These are phyloP conservation scores for Cephus pulcher DNA, from an alignment of 2,888 invertebrate species.

Conservation along the genomic window DNA sequence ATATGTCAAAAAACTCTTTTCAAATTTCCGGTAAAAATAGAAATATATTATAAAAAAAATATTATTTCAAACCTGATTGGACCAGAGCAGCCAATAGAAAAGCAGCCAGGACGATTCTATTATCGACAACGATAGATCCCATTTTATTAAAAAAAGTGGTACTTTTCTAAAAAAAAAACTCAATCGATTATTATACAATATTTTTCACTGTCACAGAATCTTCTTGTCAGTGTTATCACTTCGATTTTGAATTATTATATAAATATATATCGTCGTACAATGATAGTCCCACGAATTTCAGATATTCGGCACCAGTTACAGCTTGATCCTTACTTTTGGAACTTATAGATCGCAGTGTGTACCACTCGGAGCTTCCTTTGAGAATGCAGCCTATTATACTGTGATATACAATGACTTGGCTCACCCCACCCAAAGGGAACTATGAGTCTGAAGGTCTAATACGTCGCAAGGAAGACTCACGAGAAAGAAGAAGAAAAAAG, in stretches of 20 bases:
- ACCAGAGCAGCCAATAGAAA: not conserved
- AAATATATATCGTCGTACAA: not conserved
- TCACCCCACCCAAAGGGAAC: not conserved
- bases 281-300: not conserved
- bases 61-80: not conserved
- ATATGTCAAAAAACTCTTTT: not conserved
- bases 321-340: not conserved
- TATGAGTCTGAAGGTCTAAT: not conserved
- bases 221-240: not conserved
- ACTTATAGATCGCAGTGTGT: conserved; percentile 29
- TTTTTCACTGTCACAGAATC: not conserved
- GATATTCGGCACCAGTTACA: not conserved
- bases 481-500: not conserved
- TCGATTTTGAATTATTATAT: not conserved
- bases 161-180: not conserved
- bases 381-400: conserved; percentile 28
- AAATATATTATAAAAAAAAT: not conserved
- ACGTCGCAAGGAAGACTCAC: not conserved
- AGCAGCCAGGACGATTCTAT: not conserved
- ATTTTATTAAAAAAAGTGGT: not conserved
- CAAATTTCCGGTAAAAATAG: not conserved
- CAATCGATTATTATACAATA: not conserved
- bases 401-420: conserved; percentile 11
- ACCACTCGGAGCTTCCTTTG: conserved; percentile 34
- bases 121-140: not conserved